Percentiles rank a stretch among this genome's conserved stretches.
Conservation (phyloP, 1,140 invertebrate species). For the Drosophila asahinai region DNA sequence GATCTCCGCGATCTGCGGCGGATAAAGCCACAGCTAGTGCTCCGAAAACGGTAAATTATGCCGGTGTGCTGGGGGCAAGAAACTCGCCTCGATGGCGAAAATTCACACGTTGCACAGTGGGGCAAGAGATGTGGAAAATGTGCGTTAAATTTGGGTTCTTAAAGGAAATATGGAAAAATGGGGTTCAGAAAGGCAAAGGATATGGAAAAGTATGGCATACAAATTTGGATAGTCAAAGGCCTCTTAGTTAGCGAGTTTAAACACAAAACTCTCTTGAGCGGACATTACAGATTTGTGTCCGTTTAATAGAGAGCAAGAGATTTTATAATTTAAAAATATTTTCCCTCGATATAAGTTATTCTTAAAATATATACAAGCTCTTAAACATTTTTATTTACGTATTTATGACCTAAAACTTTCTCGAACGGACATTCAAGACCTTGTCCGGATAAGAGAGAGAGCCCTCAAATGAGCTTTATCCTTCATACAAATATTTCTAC, state of each 20-base stretch:
- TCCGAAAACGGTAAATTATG: conserved; percentile 78
- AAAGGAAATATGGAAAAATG: neutral
- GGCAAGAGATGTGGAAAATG: neutral
- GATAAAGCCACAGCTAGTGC: conserved; percentile 36
- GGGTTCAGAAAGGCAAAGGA: neutral
- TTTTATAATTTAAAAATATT: no score
- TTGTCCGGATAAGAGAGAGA: neutral
- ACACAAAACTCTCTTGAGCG: neutral
- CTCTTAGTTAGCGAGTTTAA: neutral
- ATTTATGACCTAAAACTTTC: no score
- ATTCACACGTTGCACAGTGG: conserved; percentile 51
- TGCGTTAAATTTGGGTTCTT: no score
- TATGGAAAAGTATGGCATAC: no score
- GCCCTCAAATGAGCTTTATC: no score
- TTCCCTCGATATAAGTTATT: no score
- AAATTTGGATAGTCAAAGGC: neutral
- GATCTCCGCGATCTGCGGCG: conserved; percentile 20
- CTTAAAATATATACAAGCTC: no score
- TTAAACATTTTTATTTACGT: no score
- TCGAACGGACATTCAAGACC: no score
- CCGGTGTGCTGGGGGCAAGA: conserved; percentile 58
- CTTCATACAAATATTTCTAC: no score
- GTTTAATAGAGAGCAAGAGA: neutral
- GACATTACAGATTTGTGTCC: neutral
- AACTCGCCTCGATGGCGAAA: conserved; percentile 19